Conservation (phyloP, 2,113 vertebrate genomes). For the Budorcas taxicolor region DNA sequence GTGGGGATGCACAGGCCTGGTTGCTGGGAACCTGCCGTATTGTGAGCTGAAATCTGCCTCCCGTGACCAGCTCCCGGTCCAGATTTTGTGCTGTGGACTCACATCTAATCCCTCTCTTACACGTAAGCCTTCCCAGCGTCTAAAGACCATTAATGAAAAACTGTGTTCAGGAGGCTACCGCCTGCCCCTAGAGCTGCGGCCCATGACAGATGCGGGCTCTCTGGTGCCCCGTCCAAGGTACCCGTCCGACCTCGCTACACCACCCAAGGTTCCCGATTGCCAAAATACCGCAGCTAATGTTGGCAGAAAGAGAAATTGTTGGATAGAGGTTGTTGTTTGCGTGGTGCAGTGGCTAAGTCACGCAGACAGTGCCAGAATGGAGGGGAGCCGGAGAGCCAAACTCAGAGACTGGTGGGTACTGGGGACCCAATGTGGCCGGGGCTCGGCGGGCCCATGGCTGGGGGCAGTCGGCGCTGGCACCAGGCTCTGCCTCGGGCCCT, state of each 20-base stretch:
- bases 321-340: background rate
- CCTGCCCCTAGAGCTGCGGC: background rate
- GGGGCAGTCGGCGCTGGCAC: background rate
- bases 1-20: background rate
- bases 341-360: background rate
- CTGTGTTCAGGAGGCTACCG: background rate
- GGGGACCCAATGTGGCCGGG: background rate
- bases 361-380: background rate
- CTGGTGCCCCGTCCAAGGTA: background rate
- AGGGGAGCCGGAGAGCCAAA: background rate
- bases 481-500: background rate
- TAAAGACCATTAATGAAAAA: background rate
- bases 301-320: background rate
- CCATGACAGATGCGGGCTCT: accelerated
- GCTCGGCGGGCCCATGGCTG: accelerated
- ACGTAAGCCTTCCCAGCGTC: background rate
- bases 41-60: background rate
- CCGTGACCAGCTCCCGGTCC: background rate
- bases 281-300: background rate
- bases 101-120: background rate
- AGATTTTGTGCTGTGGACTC: background rate
- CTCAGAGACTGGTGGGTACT: background rate
- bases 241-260: background rate
- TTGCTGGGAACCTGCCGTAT: background rate
- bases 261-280: background rate